Evolutionary conservation across 1,140 invertebrate species (phyloP).

Genomic region (Penaeus japonicus): DNA sequence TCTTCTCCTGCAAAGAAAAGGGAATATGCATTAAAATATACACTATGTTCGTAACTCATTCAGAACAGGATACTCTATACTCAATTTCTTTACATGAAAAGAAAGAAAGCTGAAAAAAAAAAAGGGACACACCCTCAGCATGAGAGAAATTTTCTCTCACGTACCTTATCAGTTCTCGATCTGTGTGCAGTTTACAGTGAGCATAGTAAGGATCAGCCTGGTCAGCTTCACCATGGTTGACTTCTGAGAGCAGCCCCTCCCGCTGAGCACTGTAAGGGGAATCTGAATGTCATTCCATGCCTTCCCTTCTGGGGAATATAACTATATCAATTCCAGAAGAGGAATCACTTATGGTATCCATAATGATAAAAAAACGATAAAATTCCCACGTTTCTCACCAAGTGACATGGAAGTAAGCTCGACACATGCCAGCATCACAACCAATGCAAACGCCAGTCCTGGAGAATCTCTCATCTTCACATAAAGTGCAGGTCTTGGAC

Average conservation of each 20-base stretch:
- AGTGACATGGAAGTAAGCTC: conserved; percentile 96
- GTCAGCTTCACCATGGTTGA: conserved; percentile 86
- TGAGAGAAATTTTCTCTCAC: neutral
- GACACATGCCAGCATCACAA: conserved; percentile 98
- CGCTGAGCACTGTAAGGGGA: conserved; percentile 80
- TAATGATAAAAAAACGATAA: neutral
- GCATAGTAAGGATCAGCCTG: conserved; percentile 97
- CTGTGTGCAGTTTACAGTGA: conserved; percentile 91
- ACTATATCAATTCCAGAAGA: neutral
- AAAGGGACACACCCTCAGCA: too few relatives aligned
- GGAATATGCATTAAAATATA: neutral
- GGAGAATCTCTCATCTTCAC: conserved; percentile 84
- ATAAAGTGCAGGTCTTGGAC: conserved; percentile 84
- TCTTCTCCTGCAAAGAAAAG: conserved; percentile 65
- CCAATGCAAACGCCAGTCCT: conserved; percentile 93
- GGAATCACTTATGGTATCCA: too few relatives aligned
- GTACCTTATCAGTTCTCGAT: conserved; percentile 69
- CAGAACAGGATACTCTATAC: too few relatives aligned
- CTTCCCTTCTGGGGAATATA: neutral
- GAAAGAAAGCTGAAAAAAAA: neutral
- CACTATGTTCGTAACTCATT: neutral
- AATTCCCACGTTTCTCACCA: conserved; percentile 69
- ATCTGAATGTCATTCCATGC: neutral
- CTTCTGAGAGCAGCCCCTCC: conserved; percentile 90
- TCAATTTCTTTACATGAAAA: too few relatives aligned